phyloP scores from a whole-genome alignment of 2,113 vertebrate genomes.

The Lepus europaeus region DNA sequence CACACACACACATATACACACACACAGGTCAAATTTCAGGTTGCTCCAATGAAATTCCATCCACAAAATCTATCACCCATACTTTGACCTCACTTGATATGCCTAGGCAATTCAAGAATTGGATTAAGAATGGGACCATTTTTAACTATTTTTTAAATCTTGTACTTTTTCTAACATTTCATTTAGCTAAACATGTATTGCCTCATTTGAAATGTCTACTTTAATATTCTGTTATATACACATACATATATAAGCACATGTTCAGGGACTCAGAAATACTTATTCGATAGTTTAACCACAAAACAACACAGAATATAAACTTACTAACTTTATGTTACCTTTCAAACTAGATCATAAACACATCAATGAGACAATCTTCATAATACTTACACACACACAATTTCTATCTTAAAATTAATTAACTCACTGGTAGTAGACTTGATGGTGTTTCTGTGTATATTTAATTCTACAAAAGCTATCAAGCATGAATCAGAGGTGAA shows the following conservation, averaged over 20 bases:
- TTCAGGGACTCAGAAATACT: background rate
- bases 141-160: background rate
- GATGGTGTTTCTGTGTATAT: background rate
- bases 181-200: constrained; percentile 19
- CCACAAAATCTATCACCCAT: background rate
- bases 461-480: constrained; percentile 31
- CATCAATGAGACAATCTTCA: background rate
- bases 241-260: background rate
- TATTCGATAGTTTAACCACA: background rate
- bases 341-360: background rate
- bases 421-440: background rate
- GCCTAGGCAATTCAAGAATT: background rate
- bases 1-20: background rate
- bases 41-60: background rate
- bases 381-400: background rate
- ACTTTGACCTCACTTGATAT: background rate
- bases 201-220: background rate
- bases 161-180: background rate
- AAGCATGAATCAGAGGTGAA: constrained; percentile 7
- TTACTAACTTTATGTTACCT: background rate
- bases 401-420: background rate
- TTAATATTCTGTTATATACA: background rate
- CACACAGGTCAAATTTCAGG: background rate
- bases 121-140: background rate
- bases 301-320: constrained; percentile 6